Evolutionary conservation across 2,113 vertebrate genomes (phyloP).

Genomic region (Lepisosteus osseus): DNA sequence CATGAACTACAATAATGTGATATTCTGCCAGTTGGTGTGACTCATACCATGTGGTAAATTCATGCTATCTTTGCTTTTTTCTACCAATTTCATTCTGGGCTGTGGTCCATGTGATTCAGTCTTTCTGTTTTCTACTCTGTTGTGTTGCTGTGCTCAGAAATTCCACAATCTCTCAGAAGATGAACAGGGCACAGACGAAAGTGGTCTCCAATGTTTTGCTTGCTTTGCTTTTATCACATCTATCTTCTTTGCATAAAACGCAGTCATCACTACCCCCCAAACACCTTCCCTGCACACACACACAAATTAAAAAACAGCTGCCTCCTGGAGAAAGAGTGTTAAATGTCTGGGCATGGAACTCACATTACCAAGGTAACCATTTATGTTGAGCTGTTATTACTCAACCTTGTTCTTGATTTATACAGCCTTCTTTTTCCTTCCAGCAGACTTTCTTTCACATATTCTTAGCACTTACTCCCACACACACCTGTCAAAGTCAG

Average conservation of each 20-base stretch:
- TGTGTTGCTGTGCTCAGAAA: background rate
- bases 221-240: background rate
- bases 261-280: too few relatives aligned
- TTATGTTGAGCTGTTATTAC: background rate
- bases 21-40: background rate
- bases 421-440: background rate
- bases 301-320: background rate
- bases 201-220: background rate
- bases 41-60: background rate
- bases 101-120: slow-evolving; percentile 13
- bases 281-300: background rate
- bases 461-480: background rate
- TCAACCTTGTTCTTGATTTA: background rate
- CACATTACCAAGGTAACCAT: background rate
- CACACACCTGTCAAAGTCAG: too few relatives aligned
- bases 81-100: background rate
- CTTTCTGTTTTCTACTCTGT: background rate
- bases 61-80: background rate
- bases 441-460: background rate
- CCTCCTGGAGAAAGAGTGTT: background rate
- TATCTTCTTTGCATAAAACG: background rate
- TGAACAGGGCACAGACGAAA: background rate
- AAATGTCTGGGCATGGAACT: background rate
- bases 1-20: background rate
- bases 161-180: background rate